A percentile compares a stretch with the other conserved stretches of the same genome.
phyloP scores from a whole-genome alignment of 2,888 invertebrate species.

The Spialia ferax region DNA sequence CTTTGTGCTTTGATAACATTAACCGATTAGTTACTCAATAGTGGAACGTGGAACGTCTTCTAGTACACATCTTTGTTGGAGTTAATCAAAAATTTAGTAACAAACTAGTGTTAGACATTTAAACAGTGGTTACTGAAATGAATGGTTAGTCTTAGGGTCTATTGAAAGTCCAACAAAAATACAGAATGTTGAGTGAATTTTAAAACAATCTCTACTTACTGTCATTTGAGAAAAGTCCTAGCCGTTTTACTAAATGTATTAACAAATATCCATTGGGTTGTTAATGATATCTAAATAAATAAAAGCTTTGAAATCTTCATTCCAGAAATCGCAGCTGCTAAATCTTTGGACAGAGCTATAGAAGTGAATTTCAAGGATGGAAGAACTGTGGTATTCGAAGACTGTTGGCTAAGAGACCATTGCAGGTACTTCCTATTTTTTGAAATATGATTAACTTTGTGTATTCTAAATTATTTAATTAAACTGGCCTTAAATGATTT shows the following conservation, averaged over 20 bases:
- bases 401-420: slow-evolving; percentile 87
- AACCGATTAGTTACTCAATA: background rate
- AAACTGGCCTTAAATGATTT: too few relatives aligned
- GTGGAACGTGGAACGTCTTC: background rate
- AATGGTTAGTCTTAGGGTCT: background rate
- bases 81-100: background rate
- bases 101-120: background rate
- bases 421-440: too few relatives aligned
- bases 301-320: slow-evolving; percentile 2
- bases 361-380: slow-evolving; percentile 56
- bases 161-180: too few relatives aligned
- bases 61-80: background rate
- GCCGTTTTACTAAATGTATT: too few relatives aligned
- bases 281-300: too few relatives aligned
- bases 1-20: background rate
- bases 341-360: slow-evolving; percentile 51
- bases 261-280: too few relatives aligned
- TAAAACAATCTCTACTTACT: too few relatives aligned
- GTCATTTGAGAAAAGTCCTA: too few relatives aligned
- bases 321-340: slow-evolving; percentile 48
- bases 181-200: too few relatives aligned
- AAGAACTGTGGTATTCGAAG: slow-evolving; percentile 62
- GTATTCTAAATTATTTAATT: too few relatives aligned
- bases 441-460: too few relatives aligned
- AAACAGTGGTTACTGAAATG: background rate